Percentiles rank a stretch among this genome's conserved stretches.
Conservation (phyloP, 2,888 invertebrate genomes). For the Macrophya alboannulata region DNA sequence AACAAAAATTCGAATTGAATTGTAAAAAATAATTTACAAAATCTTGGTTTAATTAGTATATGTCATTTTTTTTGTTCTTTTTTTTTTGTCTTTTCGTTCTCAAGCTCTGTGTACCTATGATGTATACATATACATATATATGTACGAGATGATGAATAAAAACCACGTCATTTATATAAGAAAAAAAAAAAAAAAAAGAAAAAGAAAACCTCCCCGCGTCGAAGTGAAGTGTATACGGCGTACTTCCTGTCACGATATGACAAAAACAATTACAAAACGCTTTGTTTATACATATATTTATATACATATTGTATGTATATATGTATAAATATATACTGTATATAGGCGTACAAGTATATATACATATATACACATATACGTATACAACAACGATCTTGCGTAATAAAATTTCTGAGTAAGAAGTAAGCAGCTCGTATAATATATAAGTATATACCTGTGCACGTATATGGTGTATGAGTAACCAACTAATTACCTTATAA, state of each 20-base stretch:
- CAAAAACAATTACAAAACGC: not conserved
- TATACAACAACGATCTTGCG: slow-evolving; percentile 14
- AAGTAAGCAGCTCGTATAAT: not conserved
- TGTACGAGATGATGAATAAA: not conserved
- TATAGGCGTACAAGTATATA: not conserved
- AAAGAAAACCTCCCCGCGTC: not conserved
- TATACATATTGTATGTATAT: no score
- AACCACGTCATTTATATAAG: not conserved
- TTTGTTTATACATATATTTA: not conserved
- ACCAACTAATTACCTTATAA: not conserved
- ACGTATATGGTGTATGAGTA: slow-evolving; percentile 1
- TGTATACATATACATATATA: not conserved
- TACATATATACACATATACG: not conserved
- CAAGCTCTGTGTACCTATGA: not conserved
- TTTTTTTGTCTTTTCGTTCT: not conserved
- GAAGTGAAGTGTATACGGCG: slow-evolving; percentile 4
- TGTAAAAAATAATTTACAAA: no score
- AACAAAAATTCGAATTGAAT: no score
- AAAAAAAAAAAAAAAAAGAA: not conserved
- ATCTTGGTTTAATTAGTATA: no score
- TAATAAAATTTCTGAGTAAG: slow-evolving; percentile 9
- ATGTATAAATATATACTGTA: not conserved
- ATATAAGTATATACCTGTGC: not conserved
- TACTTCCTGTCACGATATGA: not conserved
- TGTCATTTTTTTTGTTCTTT: no score